Percentiles rank a stretch among this genome's conserved stretches.
phyloP scores from a whole-genome alignment of 2,888 invertebrate species.

The Saturnia japonica region DNA sequence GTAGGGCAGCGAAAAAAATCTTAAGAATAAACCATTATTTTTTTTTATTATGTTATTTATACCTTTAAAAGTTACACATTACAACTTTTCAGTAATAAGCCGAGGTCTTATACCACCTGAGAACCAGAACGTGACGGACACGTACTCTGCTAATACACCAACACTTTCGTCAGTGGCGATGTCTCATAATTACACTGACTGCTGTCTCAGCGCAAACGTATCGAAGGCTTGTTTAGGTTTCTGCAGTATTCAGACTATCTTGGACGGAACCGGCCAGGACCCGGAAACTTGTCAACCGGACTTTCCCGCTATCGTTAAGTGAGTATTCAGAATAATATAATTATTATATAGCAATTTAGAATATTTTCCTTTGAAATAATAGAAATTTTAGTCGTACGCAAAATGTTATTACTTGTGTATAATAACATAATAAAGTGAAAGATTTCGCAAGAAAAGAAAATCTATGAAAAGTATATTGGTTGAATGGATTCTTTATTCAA shows the following conservation, averaged over 20 bases:
- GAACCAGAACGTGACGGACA: conserved; percentile 73
- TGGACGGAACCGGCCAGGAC: conserved; percentile 90
- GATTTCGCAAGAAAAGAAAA: too few species aligned
- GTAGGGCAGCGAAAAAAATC: too few species aligned
- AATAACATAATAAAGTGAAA: too few species aligned
- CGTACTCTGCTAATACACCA: conserved; percentile 68
- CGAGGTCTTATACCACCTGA: conserved; percentile 83
- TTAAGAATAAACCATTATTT: too few species aligned
- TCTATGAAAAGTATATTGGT: too few species aligned
- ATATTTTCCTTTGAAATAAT: too few species aligned
- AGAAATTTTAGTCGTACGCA: too few species aligned
- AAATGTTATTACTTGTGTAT: too few species aligned
- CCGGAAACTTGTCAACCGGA: conserved; percentile 91
- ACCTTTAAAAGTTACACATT: not conserved
- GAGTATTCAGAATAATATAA: conserved; percentile 30
- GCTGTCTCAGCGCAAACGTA: conserved; percentile 87
- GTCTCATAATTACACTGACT: conserved; percentile 91
- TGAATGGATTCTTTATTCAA: too few species aligned
- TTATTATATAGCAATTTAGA: too few species aligned
- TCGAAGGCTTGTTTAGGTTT: conserved; percentile 88
- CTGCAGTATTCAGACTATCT: conserved; percentile 90
- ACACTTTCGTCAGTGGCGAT: conserved; percentile 65
- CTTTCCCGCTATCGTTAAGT: conserved; percentile 89
- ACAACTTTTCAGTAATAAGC: conserved; percentile 80
- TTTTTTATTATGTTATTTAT: not conserved